A percentile compares a stretch with the other conserved stretches of the same genome.
Conservation (phyloP, 2,797 vertebrate species). For the Premnoplex brunnescens region DNA sequence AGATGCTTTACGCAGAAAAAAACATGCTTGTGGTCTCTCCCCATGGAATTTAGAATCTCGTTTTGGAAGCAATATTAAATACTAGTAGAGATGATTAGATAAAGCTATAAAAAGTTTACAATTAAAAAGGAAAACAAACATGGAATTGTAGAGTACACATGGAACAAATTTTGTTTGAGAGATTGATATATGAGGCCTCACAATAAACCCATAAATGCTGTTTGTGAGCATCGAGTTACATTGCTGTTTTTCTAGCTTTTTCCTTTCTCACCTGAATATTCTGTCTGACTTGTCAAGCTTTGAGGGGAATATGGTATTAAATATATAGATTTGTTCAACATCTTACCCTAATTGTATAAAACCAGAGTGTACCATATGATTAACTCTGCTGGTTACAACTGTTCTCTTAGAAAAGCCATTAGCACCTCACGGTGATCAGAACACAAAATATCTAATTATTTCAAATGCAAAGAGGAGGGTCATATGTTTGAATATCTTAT, state of each 20-base stretch:
- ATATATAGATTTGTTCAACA: neutral
- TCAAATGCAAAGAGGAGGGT: neutral
- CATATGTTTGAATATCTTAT: neutral
- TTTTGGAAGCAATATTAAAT: neutral
- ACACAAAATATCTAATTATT: neutral
- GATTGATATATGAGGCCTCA: neutral
- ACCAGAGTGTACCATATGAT: neutral
- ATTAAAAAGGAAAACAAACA: neutral
- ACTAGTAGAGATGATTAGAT: neutral
- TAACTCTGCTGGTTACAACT: neutral
- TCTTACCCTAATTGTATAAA: neutral
- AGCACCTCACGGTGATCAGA: neutral
- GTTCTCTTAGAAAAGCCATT: neutral
- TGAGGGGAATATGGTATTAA: neutral
- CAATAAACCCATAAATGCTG: neutral
- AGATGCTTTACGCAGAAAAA: neutral
- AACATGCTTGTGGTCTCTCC: neutral
- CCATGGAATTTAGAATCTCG: neutral
- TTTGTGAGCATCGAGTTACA: neutral
- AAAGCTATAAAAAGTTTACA: neutral
- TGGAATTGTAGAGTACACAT: neutral
- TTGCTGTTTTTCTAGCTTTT: neutral
- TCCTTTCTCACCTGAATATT: neutral
- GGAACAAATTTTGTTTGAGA: neutral
- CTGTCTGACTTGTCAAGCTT: neutral